Conservation (phyloP, 2,888 invertebrate species). For the Endotricha flammealis region DNA sequence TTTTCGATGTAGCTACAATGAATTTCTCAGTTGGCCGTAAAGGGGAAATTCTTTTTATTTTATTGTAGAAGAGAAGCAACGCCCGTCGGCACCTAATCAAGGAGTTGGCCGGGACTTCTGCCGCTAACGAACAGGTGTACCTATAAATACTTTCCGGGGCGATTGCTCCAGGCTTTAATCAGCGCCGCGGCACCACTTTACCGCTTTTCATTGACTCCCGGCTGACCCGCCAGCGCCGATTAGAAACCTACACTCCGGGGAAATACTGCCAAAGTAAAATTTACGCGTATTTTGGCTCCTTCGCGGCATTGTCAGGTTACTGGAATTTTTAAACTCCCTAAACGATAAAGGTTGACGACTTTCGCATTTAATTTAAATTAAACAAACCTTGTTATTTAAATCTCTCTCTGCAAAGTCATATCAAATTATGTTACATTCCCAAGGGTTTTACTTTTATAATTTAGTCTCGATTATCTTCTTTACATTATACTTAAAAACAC, state of each 20-base stretch:
- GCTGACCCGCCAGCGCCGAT: constrained; percentile 67
- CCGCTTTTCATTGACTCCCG: constrained; percentile 74
- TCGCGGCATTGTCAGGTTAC: constrained; percentile 27
- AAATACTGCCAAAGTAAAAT: constrained; percentile 58
- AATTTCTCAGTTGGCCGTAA: constrained; percentile 56
- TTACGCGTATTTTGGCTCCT: constrained; percentile 49
- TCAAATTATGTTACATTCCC: background rate
- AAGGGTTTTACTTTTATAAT: background rate
- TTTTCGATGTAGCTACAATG: constrained; percentile 33
- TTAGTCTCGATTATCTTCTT: too few relatives aligned
- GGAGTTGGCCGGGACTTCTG: constrained; percentile 72
- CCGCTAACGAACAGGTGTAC: constrained; percentile 77
- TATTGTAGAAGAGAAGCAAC: constrained; percentile 66
- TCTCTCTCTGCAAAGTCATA: background rate
- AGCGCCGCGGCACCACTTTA: constrained; percentile 72
- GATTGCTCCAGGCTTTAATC: constrained; percentile 78
- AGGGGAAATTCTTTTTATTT: constrained; percentile 66
- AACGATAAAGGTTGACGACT: background rate
- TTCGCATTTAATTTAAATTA: background rate
- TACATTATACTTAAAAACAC: too few relatives aligned
- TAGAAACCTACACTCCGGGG: constrained; percentile 67
- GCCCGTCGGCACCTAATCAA: constrained; percentile 76
- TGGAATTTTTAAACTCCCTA: constrained; percentile 34
- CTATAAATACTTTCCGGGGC: constrained; percentile 76
- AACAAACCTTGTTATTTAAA: constrained; percentile 8